A percentile compares a stretch with the other conserved stretches of the same genome.
phyloP scores from a whole-genome alignment of 2,113 vertebrate genomes.

The Mohoua ochrocephala region DNA sequence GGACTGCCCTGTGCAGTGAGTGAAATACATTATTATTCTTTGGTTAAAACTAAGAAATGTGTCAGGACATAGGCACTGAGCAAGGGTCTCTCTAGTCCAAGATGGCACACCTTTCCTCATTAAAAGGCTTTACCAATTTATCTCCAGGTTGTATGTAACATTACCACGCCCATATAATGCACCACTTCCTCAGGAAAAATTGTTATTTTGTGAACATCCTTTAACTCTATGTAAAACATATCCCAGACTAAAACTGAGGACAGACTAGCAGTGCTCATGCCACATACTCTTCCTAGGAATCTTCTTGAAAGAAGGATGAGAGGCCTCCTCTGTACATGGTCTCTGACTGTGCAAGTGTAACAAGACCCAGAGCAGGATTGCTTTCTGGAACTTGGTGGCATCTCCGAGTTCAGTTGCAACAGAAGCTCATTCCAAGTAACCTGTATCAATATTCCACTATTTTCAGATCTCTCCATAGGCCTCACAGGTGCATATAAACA shows the following conservation, averaged over 20 bases:
- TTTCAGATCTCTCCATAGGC: not conserved
- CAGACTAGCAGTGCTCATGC: not conserved
- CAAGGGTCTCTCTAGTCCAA: not conserved
- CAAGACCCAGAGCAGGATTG: not conserved
- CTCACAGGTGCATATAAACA: not conserved
- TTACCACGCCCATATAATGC: not conserved
- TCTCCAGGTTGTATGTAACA: not conserved
- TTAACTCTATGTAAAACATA: rapidly evolving
- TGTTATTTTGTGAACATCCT: not conserved
- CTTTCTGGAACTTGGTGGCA: not conserved
- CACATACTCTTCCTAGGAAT: not conserved
- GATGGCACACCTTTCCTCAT: not conserved
- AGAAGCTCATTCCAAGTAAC: not conserved
- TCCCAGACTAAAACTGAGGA: not conserved
- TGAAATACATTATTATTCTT: not conserved
- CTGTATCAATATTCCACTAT: not conserved
- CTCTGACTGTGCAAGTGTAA: not conserved
- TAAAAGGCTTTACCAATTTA: not conserved
- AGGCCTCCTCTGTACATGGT: not conserved
- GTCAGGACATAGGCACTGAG: not conserved
- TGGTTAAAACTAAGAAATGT: not conserved
- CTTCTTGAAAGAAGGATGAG: not conserved
- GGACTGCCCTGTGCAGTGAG: rapidly evolving
- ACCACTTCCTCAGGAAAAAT: not conserved
- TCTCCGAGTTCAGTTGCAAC: not conserved